Evolutionary conservation across 2,888 invertebrate species (phyloP), one percentile per base, ranked within the genome.

Genomic region (Dryobotodes eremita): DNA sequence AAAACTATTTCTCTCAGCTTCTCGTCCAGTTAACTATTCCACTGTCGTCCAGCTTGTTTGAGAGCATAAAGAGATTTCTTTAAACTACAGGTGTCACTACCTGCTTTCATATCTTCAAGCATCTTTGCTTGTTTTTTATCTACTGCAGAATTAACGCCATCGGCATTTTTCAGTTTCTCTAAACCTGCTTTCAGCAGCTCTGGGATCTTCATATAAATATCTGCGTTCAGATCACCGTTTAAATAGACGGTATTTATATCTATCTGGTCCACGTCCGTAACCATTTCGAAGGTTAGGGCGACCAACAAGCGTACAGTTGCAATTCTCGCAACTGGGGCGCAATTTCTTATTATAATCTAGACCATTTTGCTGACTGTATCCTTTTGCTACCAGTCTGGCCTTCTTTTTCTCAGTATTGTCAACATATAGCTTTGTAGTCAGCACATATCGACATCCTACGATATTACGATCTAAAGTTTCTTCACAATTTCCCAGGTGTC

Each of bases 221-320:
- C 10, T 50, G 50, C 50, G 5, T 50, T 53, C 20, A 46, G 6
- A 65, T 46, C 46, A 23, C 48, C 46, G 15, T 66, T 66, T 66
- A 48, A 66, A 17, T 66, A 66, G 6, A n/a, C 65, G 1, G 65
- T 48, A 66, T 66, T 66, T 46, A 66, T 68, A 31, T 68, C 50
- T 50, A 31, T 26, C 11, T 68, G 68, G 17, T 68, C 68, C 10
- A 68, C 53, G 13, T 53, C 20, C 20, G 31, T 53, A 5, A 10
- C 26, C 20, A 68, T 68, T 20, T 66, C 48, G 17, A n/a, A 26
- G 31, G 66, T 26, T 50, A 66, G 50, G 5, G 46, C 46, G 13
- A 65, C 46, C 13, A 65, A 65, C n/a, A 65, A 65, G n/a, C 65
- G 65, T 65, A 65, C 65, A 46, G 46, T n/a, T 15, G 65, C 65